These are phyloP conservation scores for Monomorium pharaonis DNA, from an alignment of 1,140 invertebrate genomes.

Conservation along the genomic window DNA sequence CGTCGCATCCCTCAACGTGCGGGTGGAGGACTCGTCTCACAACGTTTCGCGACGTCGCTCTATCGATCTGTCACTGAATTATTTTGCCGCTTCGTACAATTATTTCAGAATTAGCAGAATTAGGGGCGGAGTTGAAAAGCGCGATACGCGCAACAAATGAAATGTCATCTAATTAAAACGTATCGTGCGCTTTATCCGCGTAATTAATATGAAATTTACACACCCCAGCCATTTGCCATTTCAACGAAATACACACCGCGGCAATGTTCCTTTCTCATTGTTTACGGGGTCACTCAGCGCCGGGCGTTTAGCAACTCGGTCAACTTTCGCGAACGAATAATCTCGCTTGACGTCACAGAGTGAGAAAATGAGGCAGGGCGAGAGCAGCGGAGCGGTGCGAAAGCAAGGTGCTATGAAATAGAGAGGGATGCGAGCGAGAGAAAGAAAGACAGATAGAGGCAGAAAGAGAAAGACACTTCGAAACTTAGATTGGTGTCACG, in stretches of 20 bases:
- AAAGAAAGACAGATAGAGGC: neutral
- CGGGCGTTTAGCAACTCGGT: slow-evolving; percentile 21
- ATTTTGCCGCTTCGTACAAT: neutral
- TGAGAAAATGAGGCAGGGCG: slow-evolving; percentile 16
- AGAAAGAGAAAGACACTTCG: slow-evolving; percentile 36
- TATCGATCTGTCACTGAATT: slow-evolving; percentile 6
- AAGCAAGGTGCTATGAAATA: slow-evolving; percentile 2
- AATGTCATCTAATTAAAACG: slow-evolving; percentile 19
- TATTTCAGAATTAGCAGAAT: slow-evolving; percentile 9
- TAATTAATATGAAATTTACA: slow-evolving; percentile 48
- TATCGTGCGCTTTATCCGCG: slow-evolving; percentile 18
- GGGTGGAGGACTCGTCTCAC: neutral
- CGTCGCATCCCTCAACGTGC: neutral
- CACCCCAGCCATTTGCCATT: neutral
- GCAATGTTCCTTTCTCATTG: slow-evolving; percentile 13
- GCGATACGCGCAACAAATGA: slow-evolving; percentile 21
- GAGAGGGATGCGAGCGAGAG: neutral
- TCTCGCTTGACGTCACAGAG: slow-evolving; percentile 18
- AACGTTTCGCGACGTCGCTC: neutral
- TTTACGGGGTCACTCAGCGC: slow-evolving; percentile 12
- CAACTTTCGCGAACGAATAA: slow-evolving; percentile 27
- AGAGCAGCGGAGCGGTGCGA: neutral
- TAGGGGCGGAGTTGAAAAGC: slow-evolving; percentile 13
- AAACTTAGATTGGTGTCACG: slow-evolving; percentile 77
- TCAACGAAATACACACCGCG: neutral